Evolutionary conservation across 2,888 invertebrate genomes (phyloP).

Genomic region (Linnaemya tessellans): DNA sequence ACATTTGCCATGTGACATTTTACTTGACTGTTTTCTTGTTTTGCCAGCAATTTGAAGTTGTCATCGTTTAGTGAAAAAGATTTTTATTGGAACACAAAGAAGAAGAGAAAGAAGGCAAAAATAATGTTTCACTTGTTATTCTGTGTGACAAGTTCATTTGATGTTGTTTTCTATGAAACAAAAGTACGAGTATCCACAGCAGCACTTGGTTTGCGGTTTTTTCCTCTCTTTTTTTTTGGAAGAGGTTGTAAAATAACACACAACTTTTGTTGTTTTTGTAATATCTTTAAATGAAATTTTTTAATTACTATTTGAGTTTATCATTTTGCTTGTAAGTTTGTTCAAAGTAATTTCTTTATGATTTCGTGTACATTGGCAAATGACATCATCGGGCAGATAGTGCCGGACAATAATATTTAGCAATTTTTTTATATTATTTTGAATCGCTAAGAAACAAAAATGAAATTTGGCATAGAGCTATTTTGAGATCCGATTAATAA

Average conservation of each 20-base stretch:
- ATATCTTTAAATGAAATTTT: conserved; percentile 19
- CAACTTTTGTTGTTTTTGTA: neutral
- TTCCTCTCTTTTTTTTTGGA: neutral
- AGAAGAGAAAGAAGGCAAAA: neutral
- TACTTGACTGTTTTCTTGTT: conserved; percentile 34
- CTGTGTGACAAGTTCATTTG: conserved; percentile 64
- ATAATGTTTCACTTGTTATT: conserved; percentile 51
- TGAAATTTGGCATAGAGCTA: too few relatives aligned
- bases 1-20: conserved; percentile 13
- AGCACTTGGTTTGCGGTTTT: conserved; percentile 45
- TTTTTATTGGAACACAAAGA: conserved; percentile 1
- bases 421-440: too few relatives aligned
- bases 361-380: neutral
- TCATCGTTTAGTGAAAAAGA: conserved; percentile 53
- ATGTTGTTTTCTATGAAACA: conserved; percentile 33
- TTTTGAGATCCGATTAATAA: too few relatives aligned
- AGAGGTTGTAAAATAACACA: neutral
- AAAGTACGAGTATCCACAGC: conserved; percentile 29
- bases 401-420: too few relatives aligned
- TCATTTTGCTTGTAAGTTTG: neutral
- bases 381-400: too few relatives aligned
- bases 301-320: conserved; percentile 41
- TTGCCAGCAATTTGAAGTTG: conserved; percentile 44
- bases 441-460: too few relatives aligned
- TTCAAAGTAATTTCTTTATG: neutral